Base-by-base conservation (phyloP, 2,113 vertebrate genomes). In the Ciconia stormi region DNA sequence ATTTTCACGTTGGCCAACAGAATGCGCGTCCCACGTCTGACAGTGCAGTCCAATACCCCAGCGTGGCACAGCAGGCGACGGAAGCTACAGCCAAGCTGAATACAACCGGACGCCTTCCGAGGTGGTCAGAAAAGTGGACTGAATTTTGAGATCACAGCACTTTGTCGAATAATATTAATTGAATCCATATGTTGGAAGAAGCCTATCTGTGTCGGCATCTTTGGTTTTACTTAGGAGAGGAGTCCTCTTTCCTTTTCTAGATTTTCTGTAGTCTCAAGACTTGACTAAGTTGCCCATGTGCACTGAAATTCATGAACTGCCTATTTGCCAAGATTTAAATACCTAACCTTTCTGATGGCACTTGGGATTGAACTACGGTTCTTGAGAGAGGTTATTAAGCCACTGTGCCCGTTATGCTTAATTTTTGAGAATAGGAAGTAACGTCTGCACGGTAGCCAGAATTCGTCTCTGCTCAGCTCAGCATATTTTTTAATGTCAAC, bases 401-500 rank as follows among this genome's bases (percentile, higher is more conserved):
- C 96, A 81, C 90, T 22, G 38, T 87, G 94, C 95, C 86, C 47
- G 16, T 26, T 85, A 83, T 30, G 78, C 53, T 61, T 55, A 93
- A 27, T 69, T 93, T 91, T 71, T 83, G 90, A 97, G 83, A 20
- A 62, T 79, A 70, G 87, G 89, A 91, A 95, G 96, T 61, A 94
- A 32, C 47, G 53, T 53, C 74, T 91, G 73, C 19, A 27, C 56
- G 84, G 49, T n/a, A 97, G 82, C 91, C 97, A 92, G 89, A 71
- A 77, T 46, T 87, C 15, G 7, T 71, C 61, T 72, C 79, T 97
- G 84, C 93, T 97, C 95, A 47, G 74, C 84, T 97, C 91, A 97
- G 93, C 93, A 97, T 80, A 82, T 96, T 97, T 96, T 95, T 98
- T 97, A 97, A 97, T 96, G 95, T 96, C 94, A 98, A 96, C 90